Evolutionary conservation across 2,113 vertebrate species (phyloP).

Genomic region (Gymnobelideus leadbeateri): DNA sequence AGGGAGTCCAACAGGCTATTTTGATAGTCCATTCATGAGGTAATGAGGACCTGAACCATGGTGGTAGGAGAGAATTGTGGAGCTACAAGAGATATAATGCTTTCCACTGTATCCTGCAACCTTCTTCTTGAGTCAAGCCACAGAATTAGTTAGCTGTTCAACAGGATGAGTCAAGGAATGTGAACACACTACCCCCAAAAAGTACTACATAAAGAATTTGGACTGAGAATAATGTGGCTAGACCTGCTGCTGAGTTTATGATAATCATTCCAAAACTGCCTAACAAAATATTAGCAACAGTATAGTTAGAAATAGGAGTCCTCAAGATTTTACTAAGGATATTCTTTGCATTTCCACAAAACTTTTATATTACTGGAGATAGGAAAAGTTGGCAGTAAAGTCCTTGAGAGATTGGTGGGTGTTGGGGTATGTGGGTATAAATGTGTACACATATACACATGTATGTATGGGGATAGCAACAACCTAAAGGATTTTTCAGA

Average conservation of each 20-base stretch:
- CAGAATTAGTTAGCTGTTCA: slow-evolving; percentile 13
- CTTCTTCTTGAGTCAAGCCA: neutral
- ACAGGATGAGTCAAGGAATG: slow-evolving; percentile 1
- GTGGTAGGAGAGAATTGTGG: neutral
- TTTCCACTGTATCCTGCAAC: neutral
- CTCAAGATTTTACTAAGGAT: neutral
- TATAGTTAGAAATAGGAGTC: neutral
- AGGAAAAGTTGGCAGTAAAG: slow-evolving; percentile 17
- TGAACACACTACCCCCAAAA: slow-evolving; percentile 31
- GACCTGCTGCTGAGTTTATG: slow-evolving; percentile 12
- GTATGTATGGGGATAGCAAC: slow-evolving; percentile 50
- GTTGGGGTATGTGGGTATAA: neutral
- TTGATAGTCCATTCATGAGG: too few species aligned
- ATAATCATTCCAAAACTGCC: slow-evolving; percentile 23
- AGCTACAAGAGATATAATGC: neutral
- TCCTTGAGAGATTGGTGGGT: neutral
- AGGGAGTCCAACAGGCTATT: neutral
- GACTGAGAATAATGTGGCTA: slow-evolving; percentile 25
- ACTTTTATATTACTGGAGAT: neutral
- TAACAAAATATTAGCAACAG: slow-evolving; percentile 6
- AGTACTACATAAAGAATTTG: slow-evolving; percentile 15
- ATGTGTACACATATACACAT: neutral
- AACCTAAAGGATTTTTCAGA: slow-evolving; percentile 49
- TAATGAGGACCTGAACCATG: too few species aligned
- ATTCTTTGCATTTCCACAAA: slow-evolving; percentile 38